These are phyloP conservation scores for Acipenser oxyrinchus DNA, from an alignment of 2,797 vertebrate species.

Conservation along the genomic window DNA sequence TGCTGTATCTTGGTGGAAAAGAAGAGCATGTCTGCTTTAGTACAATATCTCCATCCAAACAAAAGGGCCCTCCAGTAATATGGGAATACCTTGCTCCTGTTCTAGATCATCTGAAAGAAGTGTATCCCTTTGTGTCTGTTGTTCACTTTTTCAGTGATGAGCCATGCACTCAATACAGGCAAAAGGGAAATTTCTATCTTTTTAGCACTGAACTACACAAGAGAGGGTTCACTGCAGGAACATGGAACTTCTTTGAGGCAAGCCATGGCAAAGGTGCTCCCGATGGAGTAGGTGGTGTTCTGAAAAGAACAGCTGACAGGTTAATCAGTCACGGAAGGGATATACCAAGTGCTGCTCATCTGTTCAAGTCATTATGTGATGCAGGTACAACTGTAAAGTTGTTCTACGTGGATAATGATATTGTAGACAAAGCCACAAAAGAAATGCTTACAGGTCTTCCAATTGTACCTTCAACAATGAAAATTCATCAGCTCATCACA, in stretches of 20 bases:
- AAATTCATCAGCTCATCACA: too few relatives aligned
- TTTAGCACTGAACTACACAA: conserved; percentile 17
- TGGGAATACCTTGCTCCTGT: conserved; percentile 13
- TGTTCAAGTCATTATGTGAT: too few relatives aligned
- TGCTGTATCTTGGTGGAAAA: too few relatives aligned
- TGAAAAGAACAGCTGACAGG: conserved; percentile 20
- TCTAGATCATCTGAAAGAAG: conserved; percentile 9
- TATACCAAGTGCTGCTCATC: too few relatives aligned
- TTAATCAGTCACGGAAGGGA: background rate
- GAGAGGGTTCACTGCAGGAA: conserved; percentile 13
- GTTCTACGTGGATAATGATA: too few relatives aligned
- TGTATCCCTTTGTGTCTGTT: conserved; percentile 12
- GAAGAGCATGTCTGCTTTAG: conserved; percentile 7
- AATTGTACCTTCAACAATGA: too few relatives aligned
- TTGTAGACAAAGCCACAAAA: too few relatives aligned
- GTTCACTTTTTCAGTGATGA: conserved; percentile 17
- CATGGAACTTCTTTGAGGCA: conserved; percentile 26
- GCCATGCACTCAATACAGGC: conserved; percentile 18
- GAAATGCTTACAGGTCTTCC: too few relatives aligned
- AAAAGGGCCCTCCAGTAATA: conserved; percentile 13
- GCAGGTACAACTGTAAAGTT: too few relatives aligned
- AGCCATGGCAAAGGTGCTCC: conserved; percentile 20
- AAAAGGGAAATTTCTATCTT: conserved; percentile 14
- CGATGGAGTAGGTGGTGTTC: conserved; percentile 16
- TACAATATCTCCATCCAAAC: conserved; percentile 17